These are phyloP conservation scores for Allygus modestus DNA, from an alignment of 2,888 invertebrate species.

Conservation along the genomic window DNA sequence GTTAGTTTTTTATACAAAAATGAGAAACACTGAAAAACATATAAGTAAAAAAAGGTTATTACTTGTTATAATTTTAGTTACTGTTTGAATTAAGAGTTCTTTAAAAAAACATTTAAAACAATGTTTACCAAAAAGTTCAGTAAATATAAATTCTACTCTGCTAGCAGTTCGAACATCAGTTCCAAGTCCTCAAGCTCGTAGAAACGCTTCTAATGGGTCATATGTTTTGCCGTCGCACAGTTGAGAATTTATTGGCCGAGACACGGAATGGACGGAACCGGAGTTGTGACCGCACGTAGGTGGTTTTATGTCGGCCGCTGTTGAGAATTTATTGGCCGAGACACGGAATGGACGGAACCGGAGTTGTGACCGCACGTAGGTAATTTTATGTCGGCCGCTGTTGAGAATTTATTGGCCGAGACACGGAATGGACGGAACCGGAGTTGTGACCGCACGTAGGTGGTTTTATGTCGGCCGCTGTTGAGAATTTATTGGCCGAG, in stretches of 20 bases:
- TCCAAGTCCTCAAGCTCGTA: no score
- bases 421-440: not conserved
- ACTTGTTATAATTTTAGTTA: no score
- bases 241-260: not conserved
- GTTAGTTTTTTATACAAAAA: no score
- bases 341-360: not conserved
- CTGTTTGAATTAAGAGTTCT: no score
- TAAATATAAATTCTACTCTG: no score
- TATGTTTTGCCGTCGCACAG: not conserved
- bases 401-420: not conserved
- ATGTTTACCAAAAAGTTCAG: no score
- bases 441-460: not conserved
- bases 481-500: not conserved
- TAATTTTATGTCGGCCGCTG: not conserved
- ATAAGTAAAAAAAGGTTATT: no score
- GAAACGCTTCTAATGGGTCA: not conserved
- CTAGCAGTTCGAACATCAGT: no score
- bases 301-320: not conserved
- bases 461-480: not conserved
- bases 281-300: not conserved
- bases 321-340: not conserved
- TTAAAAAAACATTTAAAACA: no score
- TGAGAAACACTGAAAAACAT: no score
- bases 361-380: not conserved
- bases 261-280: not conserved